Evolutionary conservation across 2,888 invertebrate species (phyloP).

Genomic region (Cheiracanthium punctorium): DNA sequence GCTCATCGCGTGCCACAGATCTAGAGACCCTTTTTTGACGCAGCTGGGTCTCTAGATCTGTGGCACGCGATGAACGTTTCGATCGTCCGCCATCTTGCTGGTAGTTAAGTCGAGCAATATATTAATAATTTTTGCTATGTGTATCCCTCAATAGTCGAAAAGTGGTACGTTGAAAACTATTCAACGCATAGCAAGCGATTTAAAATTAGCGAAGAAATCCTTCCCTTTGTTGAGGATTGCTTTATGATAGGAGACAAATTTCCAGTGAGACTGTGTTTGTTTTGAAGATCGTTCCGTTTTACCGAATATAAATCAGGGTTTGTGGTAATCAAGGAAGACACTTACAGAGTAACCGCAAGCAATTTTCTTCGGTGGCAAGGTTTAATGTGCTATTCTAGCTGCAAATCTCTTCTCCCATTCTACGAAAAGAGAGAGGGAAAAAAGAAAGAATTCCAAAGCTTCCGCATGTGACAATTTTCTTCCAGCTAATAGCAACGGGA

Average conservation of each 20-base stretch:
- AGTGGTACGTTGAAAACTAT: no score
- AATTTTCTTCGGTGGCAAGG: not conserved
- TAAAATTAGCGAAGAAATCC: no score
- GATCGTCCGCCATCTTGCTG: no score
- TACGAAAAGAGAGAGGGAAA: not conserved
- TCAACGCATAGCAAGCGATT: no score
- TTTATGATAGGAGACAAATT: not conserved
- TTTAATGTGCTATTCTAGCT: conserved; percentile 37
- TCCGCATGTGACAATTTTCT: conserved; percentile 21
- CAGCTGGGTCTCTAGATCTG: no score
- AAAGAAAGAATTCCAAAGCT: not conserved
- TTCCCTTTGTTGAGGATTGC: no score
- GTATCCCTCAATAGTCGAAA: no score
- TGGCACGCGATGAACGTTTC: no score
- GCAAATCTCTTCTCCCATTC: conserved; percentile 44
- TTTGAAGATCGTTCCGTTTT: not conserved
- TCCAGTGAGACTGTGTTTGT: not conserved
- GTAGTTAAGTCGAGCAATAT: no score
- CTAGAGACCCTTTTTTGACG: no score
- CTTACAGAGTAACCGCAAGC: not conserved
- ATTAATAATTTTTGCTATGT: no score
- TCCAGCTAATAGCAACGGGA: not conserved
- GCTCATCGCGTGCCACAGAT: no score
- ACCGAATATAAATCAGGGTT: not conserved
- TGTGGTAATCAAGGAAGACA: not conserved